These are phyloP conservation scores for Anguilla megastoma DNA, from an alignment of 2,797 vertebrate genomes.

Conservation along the genomic window DNA sequence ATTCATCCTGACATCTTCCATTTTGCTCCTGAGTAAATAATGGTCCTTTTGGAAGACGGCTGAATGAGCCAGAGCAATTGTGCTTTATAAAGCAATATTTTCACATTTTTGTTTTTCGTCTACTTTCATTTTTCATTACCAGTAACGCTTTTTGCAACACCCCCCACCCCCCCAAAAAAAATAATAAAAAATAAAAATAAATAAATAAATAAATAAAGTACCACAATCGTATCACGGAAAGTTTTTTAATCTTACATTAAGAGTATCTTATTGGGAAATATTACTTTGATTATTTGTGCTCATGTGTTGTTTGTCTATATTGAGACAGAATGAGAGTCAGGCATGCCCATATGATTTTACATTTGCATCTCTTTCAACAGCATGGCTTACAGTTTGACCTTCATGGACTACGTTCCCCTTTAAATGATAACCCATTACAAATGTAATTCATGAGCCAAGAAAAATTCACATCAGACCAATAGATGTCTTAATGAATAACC, in stretches of 20 bases:
- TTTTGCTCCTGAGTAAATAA: conserved; percentile 58
- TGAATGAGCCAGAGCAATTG: conserved; percentile 46
- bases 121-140: conserved; percentile 63
- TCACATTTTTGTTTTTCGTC: conserved; percentile 56
- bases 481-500: too few species aligned
- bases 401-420: not conserved
- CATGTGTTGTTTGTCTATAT: not conserved
- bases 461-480: too few species aligned
- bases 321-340: not conserved
- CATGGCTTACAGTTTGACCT: not conserved
- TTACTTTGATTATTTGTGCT: not conserved
- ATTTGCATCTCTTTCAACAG: not conserved
- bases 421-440: not conserved
- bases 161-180: conserved; percentile 22
- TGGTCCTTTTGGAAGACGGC: conserved; percentile 53
- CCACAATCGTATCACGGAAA: not conserved
- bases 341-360: not conserved
- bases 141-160: conserved; percentile 39
- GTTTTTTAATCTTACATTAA: not conserved
- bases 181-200: not conserved
- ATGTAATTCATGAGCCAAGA: too few species aligned
- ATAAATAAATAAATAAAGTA: not conserved
- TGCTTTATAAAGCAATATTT: conserved; percentile 65
- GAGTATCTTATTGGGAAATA: not conserved
- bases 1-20: conserved; percentile 58